Base-by-base conservation (phyloP, 2,113 vertebrate genomes). In the Rhinopithecus roxellana region DNA sequence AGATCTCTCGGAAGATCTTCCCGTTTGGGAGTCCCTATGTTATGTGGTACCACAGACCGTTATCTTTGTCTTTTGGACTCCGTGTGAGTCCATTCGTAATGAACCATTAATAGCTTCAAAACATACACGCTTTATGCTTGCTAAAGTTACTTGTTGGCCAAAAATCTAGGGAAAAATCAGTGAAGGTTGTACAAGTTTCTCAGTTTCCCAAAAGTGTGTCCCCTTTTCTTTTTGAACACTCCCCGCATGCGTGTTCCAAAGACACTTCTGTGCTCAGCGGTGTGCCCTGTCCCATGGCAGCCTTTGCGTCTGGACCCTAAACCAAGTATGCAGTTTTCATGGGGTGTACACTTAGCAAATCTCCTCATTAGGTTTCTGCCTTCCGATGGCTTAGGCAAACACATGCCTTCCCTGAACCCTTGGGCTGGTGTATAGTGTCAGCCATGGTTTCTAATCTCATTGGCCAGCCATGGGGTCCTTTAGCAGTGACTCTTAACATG, bases 241-340 rank as follows among this genome's bases (percentile, higher is more conserved):
- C 45, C 30, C 7, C 3, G 14, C 64, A 8, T 69, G 23, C 5
- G 1, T 20, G 1, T 78, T 38, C 45, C 72, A 2, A 50, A 8
- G 57, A 35, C 1, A 0, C 1, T 2, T 75, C 27, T 16, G 30
- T 1, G 74, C 52, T 48, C 38, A 23, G 50, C 2, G 8, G 0
- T 3, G 1, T 40, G 40, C 18, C 35, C n/a, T 59, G n/a, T 23
- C 67, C 13, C 13, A 1, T 3, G 11, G 25, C 3, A 13, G 50
- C 69, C 93, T 10, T 14, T 22, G 6, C 17, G 45, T 55, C 75
- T 27, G 52, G 78, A 12, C 10, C 50, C 18, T 20, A 14, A 12
- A 74, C 50, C 2, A 7, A 0, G 14, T 6, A 12, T 4, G 22
- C 13, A 6, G 17, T 83, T 52, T 87, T 12, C 8, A 8, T 5